phyloP scores from a whole-genome alignment of 2,888 invertebrate genomes.

The Epirrita christyi region DNA sequence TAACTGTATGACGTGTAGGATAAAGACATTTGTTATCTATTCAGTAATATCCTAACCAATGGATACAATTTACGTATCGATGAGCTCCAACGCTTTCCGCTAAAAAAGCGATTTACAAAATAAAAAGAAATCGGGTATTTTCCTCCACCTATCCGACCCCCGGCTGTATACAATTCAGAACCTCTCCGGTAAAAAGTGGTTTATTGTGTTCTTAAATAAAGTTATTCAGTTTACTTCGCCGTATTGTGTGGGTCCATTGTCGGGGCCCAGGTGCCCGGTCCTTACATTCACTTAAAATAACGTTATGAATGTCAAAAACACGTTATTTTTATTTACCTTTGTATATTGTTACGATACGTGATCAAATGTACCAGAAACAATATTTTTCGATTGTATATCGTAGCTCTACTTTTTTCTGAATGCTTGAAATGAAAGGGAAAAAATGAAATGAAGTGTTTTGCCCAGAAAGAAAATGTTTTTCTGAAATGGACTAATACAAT shows the following conservation, averaged over 20 bases:
- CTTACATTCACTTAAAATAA: slow-evolving; percentile 67
- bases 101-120: slow-evolving; percentile 30
- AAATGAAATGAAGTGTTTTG: too few species aligned
- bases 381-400: slow-evolving; percentile 24
- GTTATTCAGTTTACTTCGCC: slow-evolving; percentile 78
- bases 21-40: too few species aligned
- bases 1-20: too few species aligned
- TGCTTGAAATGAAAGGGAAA: background rate
- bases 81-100: slow-evolving; percentile 26
- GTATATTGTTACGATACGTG: slow-evolving; percentile 61
- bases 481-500: too few species aligned
- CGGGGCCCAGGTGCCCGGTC: slow-evolving; percentile 69
- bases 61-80: slow-evolving; percentile 30
- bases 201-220: slow-evolving; percentile 83
- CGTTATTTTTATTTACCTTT: slow-evolving; percentile 72
- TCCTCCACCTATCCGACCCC: slow-evolving; percentile 55
- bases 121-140: slow-evolving; percentile 49
- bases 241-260: slow-evolving; percentile 74
- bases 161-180: slow-evolving; percentile 65
- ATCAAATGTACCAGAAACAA: slow-evolving; percentile 44
- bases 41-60: too few species aligned
- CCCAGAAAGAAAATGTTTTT: too few species aligned
- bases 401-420: background rate
- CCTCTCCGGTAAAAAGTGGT: slow-evolving; percentile 78
- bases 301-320: slow-evolving; percentile 81